Evolutionary conservation across 2,113 vertebrate species (phyloP), one percentile per base, ranked within the genome.

Genomic region (Heterotilapia buettikoferi): DNA sequence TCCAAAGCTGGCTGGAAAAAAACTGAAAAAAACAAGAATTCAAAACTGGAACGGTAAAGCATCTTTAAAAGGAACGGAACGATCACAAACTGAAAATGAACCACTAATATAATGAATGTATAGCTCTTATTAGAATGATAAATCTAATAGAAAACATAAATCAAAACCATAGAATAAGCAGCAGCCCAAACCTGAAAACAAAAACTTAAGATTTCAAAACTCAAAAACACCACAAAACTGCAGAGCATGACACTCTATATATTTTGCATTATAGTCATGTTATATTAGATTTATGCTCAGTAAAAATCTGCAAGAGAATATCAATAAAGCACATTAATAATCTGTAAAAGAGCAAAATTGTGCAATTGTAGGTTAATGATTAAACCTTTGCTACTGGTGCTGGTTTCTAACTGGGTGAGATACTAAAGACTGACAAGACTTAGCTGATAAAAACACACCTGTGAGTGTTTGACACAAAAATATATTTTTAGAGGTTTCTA

Each of bases 151-250:
- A 63, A 63, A 63, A 63, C 18, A 63, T 36, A 36, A 38, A n/a
- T 5, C 61, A 66, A n/a, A 66, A n/a, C 31, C 19, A 19, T 36
- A 66, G 9, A 66, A 38, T 66, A 66, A 66, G 18, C 31, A 38
- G 18, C 31, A 66, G 18, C 31, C 61, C 18, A 66, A 66, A 63
- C 31, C 9, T 33, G 31, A 63, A 63, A 36, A 63, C 31, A n/a
- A 11, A n/a, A 66, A 19, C 31, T 59, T 63, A 63, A 63, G 31
- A n/a, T 63, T 63, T 63, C 16, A 33, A 63, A 63, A 66, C 18
- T 36, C 31, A 66, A 36, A 66, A n/a, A 66, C 31, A n/a, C 6
- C 9, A 66, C 31, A 66, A 66, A 66, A 36, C 4, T n/a, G 18
- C 31, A 66, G 31, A 66, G 57, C 2, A 61, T 19, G 29, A 19